phyloP scores from a whole-genome alignment of 2,113 vertebrate genomes.

The Rhabdomys dilectus region DNA sequence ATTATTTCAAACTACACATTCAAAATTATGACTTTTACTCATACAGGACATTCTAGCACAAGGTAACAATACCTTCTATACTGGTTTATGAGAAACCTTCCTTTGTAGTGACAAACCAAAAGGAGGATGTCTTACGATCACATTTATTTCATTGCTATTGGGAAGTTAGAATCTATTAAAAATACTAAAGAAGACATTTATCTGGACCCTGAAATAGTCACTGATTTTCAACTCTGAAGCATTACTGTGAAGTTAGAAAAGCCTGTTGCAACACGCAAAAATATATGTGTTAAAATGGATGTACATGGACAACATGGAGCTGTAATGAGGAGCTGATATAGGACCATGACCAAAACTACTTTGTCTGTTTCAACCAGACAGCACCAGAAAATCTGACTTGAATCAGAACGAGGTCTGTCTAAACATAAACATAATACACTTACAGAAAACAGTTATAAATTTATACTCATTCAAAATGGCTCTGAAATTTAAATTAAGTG shows the following conservation, averaged over 20 bases:
- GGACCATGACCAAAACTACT: not conserved
- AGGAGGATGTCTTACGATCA: slow-evolving; percentile 75
- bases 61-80: slow-evolving; percentile 74
- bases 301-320: not conserved
- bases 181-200: slow-evolving; percentile 80
- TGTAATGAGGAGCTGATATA: not conserved
- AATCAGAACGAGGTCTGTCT: not conserved
- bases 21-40: not conserved
- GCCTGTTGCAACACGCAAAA: not conserved
- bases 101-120: slow-evolving; percentile 67
- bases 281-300: not conserved
- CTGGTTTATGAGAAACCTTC: slow-evolving; percentile 74
- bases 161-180: slow-evolving; percentile 83
- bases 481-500: slow-evolving; percentile 27
- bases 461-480: not conserved
- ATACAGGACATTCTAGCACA: not conserved
- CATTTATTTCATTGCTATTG: slow-evolving; percentile 74
- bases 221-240: slow-evolving; percentile 47
- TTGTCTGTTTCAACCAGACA: not conserved
- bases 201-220: slow-evolving; percentile 64
- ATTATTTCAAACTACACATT: slow-evolving; percentile 64
- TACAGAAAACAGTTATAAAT: not conserved
- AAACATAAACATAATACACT: not conserved
- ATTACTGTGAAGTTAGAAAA: slow-evolving; percentile 47
- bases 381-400: not conserved